A percentile compares a stretch with the other conserved stretches of the same genome.
Conservation (phyloP, 2,888 invertebrate species). For the Agrochola macilenta region DNA sequence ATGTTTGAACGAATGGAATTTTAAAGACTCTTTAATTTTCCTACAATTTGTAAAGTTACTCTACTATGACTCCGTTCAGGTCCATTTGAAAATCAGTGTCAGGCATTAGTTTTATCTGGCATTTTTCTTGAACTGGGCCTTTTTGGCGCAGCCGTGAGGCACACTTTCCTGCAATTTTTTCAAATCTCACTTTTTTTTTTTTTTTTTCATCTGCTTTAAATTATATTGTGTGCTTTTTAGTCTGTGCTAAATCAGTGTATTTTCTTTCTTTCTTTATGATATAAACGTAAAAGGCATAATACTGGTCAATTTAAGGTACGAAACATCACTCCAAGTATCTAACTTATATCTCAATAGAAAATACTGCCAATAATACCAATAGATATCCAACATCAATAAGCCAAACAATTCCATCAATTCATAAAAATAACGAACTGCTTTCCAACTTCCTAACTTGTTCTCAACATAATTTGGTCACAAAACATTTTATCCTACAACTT, state of each 20-base stretch:
- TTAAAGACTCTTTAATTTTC: constrained; percentile 32
- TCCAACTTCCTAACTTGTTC: constrained; percentile 28
- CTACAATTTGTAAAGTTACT: constrained; percentile 12
- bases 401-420: constrained; percentile 32
- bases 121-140: too few species aligned
- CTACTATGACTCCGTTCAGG: too few species aligned
- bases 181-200: too few species aligned
- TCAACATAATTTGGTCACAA: constrained; percentile 35
- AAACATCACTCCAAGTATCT: constrained; percentile 20
- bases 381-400: constrained; percentile 18
- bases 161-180: too few species aligned
- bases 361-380: constrained; percentile 18
- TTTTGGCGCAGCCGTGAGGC: too few species aligned
- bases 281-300: background rate
- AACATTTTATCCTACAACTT: constrained; percentile 29
- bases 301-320: constrained; percentile 12
- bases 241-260: too few species aligned
- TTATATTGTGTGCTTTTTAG: too few species aligned
- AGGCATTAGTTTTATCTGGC: too few species aligned
- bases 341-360: constrained; percentile 22
- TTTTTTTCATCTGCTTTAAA: too few species aligned
- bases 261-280: too few species aligned
- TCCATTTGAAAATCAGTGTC: too few species aligned
- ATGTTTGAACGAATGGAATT: constrained; percentile 42
- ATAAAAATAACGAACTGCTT: constrained; percentile 42